Base-by-base conservation (phyloP, 2,113 vertebrate genomes). In the Ceyx margarethae region DNA sequence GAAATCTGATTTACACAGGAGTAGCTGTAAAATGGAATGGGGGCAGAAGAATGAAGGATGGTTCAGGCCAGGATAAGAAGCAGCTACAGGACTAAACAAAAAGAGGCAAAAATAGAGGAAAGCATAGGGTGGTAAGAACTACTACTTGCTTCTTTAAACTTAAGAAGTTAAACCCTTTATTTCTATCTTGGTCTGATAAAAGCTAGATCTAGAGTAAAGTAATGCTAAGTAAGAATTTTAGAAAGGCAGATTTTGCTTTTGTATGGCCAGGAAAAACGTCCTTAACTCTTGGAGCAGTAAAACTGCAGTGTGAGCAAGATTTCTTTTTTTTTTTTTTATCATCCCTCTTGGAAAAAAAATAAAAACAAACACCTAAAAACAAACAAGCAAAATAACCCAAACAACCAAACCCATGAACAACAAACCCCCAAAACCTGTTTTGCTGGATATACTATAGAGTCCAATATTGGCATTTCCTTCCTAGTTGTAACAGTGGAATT, bases 1-100 rank as follows among this genome's bases (percentile, higher is more conserved):
- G 90, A 94, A 94, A 95, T 89, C 82, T 85, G 72, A 81, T 87
- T 94, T 89, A 66, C 2, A 1, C 29, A 64, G 67, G 58, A 90
- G 72, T 73, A 76, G 62, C 54, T 87, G 58, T 68, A 87, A 85
- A 89, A 81, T 50, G 64, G 61, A 86, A 86, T 57, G 71, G 53
- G 61, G 74, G 12, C 60, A 81, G 71, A 81, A 78, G 92, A 87
- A 81, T 40, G 60, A 58, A 62, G 45, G 73, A n/a, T 64, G 33
- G 53, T 81, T 91, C 56, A 62, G 31, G 22, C 40, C 7, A 28
- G 67, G 71, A 50, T 72, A 64, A 72, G 58, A 33, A 66, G 37
- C 68, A 78, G 23, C 33, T 66, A 60, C 26, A 42, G 25, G 19
- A n/a, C 45, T 73, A 65, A 81, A 66, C 4, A 58, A 43, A 75